Conservation (phyloP, 2,888 invertebrate genomes). For the Dysmachus trigonus region DNA sequence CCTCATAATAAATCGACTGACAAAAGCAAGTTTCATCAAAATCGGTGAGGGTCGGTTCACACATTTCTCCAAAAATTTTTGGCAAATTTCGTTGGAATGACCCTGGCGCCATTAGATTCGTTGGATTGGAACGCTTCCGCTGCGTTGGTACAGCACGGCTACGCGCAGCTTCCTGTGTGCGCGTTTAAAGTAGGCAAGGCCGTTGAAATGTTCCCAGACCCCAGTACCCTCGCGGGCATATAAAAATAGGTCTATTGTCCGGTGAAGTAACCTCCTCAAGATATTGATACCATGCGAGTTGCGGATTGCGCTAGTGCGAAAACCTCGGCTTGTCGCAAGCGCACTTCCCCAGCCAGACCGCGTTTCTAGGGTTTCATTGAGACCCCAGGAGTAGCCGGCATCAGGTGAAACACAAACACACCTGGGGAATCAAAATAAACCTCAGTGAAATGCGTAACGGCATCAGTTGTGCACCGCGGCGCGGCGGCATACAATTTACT, state of each 20-base stretch:
- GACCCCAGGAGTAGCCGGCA: background rate
- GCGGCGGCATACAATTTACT: no score
- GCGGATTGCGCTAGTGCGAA: background rate
- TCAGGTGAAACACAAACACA: background rate
- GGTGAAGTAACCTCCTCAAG: background rate
- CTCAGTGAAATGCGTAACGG: conserved; percentile 19
- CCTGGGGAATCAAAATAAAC: background rate
- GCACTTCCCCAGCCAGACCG: background rate
- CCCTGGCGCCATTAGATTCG: background rate
- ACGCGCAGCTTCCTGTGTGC: background rate
- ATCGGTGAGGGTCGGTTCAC: background rate
- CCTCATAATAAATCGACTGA: background rate
- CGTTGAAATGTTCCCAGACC: background rate
- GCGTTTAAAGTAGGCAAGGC: background rate
- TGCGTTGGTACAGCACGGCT: conserved; percentile 9
- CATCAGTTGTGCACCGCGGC: background rate
- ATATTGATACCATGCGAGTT: background rate
- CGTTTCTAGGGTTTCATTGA: background rate
- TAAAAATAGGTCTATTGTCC: background rate
- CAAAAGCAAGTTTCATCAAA: background rate
- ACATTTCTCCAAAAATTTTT: background rate
- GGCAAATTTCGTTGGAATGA: background rate
- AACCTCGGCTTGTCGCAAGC: background rate
- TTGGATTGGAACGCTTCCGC: conserved; percentile 43
- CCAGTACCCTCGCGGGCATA: background rate